Evolutionary conservation across 1,140 invertebrate species (phyloP).

Genomic region (Microplitis mediator): DNA sequence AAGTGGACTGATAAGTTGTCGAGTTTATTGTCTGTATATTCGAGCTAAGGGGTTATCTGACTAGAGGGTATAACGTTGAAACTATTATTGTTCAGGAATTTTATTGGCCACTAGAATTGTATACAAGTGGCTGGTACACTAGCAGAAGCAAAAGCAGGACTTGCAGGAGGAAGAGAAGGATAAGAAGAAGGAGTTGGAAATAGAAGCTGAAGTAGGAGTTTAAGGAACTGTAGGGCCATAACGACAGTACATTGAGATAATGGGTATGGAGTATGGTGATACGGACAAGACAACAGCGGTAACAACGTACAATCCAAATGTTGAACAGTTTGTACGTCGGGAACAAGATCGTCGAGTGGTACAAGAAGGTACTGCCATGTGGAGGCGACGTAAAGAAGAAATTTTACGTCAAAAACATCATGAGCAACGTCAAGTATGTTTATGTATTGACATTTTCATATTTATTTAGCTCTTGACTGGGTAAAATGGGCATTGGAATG

Average conservation of each 20-base stretch:
- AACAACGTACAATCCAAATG: conserved; percentile 53
- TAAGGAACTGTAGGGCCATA: no score
- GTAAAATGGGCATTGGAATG: no score
- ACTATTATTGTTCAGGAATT: conserved; percentile 3
- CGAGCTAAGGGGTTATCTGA: neutral
- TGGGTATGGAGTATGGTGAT: conserved; percentile 39
- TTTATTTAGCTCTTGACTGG: neutral
- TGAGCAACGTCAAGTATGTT: conserved; percentile 56
- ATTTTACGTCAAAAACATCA: conserved; percentile 52
- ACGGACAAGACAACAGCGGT: conserved; percentile 39
- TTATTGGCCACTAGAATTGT: neutral
- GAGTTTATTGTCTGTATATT: neutral
- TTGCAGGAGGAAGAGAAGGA: no score
- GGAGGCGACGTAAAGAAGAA: conserved; percentile 53
- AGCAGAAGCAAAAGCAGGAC: neutral
- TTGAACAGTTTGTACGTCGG: conserved; percentile 43
- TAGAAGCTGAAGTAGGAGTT: no score
- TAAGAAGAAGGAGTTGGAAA: no score
- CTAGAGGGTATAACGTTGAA: neutral
- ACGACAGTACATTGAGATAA: conserved; percentile 17
- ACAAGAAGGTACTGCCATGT: conserved; percentile 49
- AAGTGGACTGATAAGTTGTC: neutral
- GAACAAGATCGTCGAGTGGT: conserved; percentile 46
- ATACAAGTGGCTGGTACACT: neutral
- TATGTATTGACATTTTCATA: neutral